Conservation (phyloP, 2,113 vertebrate genomes). For the Microcebus jonahi region DNA sequence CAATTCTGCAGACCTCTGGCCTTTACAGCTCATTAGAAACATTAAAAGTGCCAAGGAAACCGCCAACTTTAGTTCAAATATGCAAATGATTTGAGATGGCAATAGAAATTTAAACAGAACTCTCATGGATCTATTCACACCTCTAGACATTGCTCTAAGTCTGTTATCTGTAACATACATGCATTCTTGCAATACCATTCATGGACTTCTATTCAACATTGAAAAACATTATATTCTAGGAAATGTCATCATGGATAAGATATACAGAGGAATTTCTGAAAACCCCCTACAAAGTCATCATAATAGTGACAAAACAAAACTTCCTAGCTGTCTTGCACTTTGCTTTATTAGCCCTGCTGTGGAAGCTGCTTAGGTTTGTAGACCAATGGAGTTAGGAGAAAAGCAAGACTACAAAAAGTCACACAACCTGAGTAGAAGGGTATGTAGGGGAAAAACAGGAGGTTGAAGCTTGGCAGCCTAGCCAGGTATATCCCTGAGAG, state of each 20-base stretch:
- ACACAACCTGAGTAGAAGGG: not conserved
- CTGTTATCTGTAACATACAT: not conserved
- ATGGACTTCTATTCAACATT: not conserved
- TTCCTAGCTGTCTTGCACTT: not conserved
- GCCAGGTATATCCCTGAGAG: not conserved
- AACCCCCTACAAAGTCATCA: not conserved
- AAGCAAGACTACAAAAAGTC: not conserved
- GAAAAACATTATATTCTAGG: not conserved
- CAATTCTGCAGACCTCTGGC: not conserved
- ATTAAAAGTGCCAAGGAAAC: not conserved
- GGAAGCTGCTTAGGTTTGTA: not conserved
- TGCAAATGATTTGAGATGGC: not conserved
- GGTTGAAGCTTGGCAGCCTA: not conserved
- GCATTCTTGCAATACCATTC: not conserved
- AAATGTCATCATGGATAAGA: too few relatives aligned
- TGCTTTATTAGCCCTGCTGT: not conserved
- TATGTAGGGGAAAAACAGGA: not conserved
- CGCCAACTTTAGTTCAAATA: not conserved
- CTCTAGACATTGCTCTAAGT: not conserved
- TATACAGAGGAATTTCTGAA: not conserved
- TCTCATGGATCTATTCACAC: not conserved
- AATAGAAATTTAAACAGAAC: not conserved
- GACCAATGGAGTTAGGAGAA: not conserved
- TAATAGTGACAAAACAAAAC: not conserved
- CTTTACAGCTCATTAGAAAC: not conserved